Evolutionary conservation across 2,113 vertebrate genomes (phyloP).

Genomic region (Vidua macroura): DNA sequence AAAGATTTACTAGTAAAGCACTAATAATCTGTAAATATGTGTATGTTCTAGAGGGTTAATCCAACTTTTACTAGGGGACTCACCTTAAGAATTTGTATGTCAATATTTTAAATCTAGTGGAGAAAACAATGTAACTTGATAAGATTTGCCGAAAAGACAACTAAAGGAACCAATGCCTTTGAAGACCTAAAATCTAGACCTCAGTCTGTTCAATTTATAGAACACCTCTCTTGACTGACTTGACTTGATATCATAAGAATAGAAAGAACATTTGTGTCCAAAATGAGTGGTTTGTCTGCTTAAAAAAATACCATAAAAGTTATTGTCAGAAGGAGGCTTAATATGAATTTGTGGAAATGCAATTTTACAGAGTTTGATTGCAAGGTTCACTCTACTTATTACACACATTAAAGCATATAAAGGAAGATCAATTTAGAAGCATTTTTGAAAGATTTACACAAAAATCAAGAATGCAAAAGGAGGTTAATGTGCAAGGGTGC

Average conservation of each 20-base stretch:
- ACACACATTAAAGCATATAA: neutral
- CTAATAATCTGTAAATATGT: neutral
- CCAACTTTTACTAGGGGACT: rapidly evolving
- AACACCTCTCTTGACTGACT: neutral
- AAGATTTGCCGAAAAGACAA: neutral
- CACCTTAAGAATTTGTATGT: neutral
- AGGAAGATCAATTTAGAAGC: neutral
- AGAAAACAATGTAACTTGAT: neutral
- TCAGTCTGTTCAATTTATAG: neutral
- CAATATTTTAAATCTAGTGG: neutral
- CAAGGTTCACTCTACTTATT: neutral
- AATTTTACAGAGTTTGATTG: neutral
- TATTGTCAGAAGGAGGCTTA: neutral
- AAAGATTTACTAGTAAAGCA: neutral
- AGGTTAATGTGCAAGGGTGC: neutral
- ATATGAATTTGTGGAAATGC: neutral
- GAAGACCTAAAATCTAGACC: neutral
- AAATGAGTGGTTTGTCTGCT: neutral
- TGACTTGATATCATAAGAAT: neutral
- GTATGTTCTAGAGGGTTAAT: neutral
- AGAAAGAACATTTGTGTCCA: neutral
- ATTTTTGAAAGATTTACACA: neutral
- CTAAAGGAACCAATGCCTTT: neutral
- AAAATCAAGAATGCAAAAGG: neutral
- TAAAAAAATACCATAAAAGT: neutral